Percentiles rank a stretch among this genome's conserved stretches.
These are phyloP conservation scores for Copsychus sechellarum DNA, from an alignment of 2,113 vertebrate species.

Conservation along the genomic window DNA sequence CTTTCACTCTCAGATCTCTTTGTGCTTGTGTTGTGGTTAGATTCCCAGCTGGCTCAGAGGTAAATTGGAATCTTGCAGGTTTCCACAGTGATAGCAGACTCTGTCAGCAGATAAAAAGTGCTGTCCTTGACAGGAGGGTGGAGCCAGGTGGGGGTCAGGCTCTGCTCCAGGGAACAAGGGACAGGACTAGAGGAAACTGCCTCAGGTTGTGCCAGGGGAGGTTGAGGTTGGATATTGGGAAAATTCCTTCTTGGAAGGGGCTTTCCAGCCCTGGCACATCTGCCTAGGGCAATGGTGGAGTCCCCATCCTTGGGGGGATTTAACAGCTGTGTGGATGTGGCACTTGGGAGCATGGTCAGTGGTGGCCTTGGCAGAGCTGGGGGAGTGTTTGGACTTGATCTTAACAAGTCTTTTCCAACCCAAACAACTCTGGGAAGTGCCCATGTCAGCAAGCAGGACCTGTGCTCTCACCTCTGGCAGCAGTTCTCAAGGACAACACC, in stretches of 20 bases:
- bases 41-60: neutral
- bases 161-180: neutral
- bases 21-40: neutral
- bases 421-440: neutral
- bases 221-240: neutral
- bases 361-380: neutral
- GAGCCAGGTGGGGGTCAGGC: neutral
- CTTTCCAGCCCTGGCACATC: neutral
- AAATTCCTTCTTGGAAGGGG: neutral
- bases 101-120: neutral
- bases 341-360: neutral
- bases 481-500: neutral
- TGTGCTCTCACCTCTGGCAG: neutral
- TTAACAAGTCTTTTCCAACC: neutral
- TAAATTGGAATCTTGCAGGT: neutral
- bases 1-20: rapidly evolving
- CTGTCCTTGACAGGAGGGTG: neutral
- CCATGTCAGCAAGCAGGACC: neutral
- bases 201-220: neutral
- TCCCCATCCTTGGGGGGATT: neutral
- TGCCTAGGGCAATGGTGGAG: neutral
- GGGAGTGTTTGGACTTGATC: neutral
- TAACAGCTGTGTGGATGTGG: neutral
- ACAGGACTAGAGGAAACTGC: neutral
- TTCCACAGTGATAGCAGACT: neutral